A percentile compares a stretch with the other conserved stretches of the same genome.
Evolutionary conservation across 2,888 invertebrate genomes (phyloP).

Genomic region (Tachystola acroxantha): DNA sequence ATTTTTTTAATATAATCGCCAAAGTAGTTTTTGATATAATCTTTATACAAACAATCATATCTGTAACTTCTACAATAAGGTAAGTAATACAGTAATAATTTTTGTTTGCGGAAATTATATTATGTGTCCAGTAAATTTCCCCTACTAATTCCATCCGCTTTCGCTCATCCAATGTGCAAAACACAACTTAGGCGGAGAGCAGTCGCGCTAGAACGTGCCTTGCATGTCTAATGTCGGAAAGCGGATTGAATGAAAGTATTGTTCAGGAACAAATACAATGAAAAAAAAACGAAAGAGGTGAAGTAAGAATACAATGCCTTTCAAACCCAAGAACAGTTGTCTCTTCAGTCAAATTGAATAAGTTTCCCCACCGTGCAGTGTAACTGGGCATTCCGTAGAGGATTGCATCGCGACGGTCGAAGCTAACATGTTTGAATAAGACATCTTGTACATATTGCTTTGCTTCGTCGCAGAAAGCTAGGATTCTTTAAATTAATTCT

Average conservation of each 20-base stretch:
- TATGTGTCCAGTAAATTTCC: too few relatives aligned
- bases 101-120: too few relatives aligned
- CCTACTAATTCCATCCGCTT: too few relatives aligned
- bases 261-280: slow-evolving; percentile 58
- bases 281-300: slow-evolving; percentile 43
- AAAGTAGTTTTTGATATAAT: too few relatives aligned
- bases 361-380: slow-evolving; percentile 60
- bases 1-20: too few relatives aligned
- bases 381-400: slow-evolving; percentile 47
- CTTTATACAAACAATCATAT: too few relatives aligned
- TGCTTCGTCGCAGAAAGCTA: background rate
- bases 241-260: slow-evolving; percentile 69
- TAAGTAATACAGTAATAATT: too few relatives aligned
- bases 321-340: slow-evolving; percentile 64
- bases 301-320: slow-evolving; percentile 53
- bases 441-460: background rate
- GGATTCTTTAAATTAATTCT: background rate
- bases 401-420: slow-evolving; percentile 27
- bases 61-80: background rate
- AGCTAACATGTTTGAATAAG: slow-evolving; percentile 35
- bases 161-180: slow-evolving; percentile 12
- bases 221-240: slow-evolving; percentile 57
- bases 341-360: slow-evolving; percentile 69
- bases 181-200: slow-evolving; percentile 38
- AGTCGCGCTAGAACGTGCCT: slow-evolving; percentile 58